phyloP scores from a whole-genome alignment of 2,888 invertebrate genomes.

The Frankliniella intonsa region DNA sequence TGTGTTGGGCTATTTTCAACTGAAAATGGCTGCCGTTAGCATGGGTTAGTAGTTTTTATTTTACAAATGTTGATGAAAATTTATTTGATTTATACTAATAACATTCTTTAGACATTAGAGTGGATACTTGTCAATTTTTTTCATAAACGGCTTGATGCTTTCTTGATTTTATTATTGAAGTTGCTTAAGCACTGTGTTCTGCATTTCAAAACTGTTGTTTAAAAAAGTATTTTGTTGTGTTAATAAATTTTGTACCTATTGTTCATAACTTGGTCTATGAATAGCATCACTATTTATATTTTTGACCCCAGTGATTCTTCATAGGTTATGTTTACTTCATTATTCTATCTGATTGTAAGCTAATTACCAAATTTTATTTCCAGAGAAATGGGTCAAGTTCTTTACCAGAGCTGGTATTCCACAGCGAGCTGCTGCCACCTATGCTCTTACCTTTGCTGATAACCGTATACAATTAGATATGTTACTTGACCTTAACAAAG shows the following conservation, averaged over 20 bases:
- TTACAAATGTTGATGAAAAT: neutral
- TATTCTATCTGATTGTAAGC: neutral
- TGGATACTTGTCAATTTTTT: neutral
- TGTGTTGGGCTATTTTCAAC: neutral
- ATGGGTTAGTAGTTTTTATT: neutral
- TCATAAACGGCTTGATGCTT: neutral
- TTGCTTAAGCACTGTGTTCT: neutral
- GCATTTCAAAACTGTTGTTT: neutral
- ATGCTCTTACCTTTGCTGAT: slow-evolving; percentile 80
- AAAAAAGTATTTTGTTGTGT: neutral
- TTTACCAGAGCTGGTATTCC: slow-evolving; percentile 82
- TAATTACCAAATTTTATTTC: slow-evolving; percentile 37
- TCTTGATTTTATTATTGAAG: neutral
- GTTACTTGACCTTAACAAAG: slow-evolving; percentile 80
- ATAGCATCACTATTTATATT: neutral
- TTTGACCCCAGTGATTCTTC: neutral
- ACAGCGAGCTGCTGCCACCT: slow-evolving; percentile 69
- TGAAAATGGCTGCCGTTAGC: neutral
- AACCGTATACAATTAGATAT: slow-evolving; percentile 82
- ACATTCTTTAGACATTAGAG: neutral
- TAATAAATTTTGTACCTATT: neutral
- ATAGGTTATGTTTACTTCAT: neutral
- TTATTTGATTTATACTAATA: neutral
- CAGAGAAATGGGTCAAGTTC: slow-evolving; percentile 78
- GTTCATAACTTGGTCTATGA: neutral